Percentiles rank a stretch among this genome's conserved stretches.
These are phyloP conservation scores for Trileptium ribeirensis DNA, from an alignment of 2,888 invertebrate genomes.

Conservation along the genomic window DNA sequence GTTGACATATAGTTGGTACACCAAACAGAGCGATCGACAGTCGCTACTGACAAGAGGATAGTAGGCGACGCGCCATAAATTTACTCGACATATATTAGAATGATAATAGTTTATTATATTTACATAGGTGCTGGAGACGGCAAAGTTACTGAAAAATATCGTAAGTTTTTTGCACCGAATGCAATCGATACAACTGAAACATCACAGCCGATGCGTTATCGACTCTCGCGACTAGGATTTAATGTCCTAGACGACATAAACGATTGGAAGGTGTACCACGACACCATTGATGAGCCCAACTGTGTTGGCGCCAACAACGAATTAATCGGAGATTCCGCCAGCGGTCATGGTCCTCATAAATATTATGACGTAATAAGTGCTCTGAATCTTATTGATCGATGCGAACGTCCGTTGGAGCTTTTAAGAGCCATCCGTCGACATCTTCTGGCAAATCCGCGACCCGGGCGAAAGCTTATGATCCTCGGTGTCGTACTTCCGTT, in stretches of 20 bases:
- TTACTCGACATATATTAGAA: too few relatives aligned
- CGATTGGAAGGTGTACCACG: slow-evolving; percentile 3
- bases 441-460: slow-evolving; percentile 63
- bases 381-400: slow-evolving; percentile 86
- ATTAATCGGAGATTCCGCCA: not conserved
- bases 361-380: slow-evolving; percentile 73
- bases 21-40: too few relatives aligned
- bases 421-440: slow-evolving; percentile 67
- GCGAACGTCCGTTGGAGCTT: slow-evolving; percentile 72
- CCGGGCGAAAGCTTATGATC: slow-evolving; percentile 56
- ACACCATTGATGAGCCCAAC: not conserved
- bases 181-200: slow-evolving; percentile 77
- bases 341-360: not conserved
- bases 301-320: not conserved
- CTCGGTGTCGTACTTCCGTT: slow-evolving; percentile 89
- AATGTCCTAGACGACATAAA: not conserved
- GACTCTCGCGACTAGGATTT: slow-evolving; percentile 64
- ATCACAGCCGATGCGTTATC: slow-evolving; percentile 75
- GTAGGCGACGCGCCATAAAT: too few relatives aligned
- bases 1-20: too few relatives aligned
- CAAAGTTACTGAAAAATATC: slow-evolving; percentile 74
- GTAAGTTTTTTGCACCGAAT: slow-evolving; percentile 61
- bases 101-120: too few relatives aligned
- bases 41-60: too few relatives aligned
- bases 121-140: slow-evolving; percentile 96